Conservation (phyloP, 2,113 vertebrate genomes). For the Loxodonta africana region DNA sequence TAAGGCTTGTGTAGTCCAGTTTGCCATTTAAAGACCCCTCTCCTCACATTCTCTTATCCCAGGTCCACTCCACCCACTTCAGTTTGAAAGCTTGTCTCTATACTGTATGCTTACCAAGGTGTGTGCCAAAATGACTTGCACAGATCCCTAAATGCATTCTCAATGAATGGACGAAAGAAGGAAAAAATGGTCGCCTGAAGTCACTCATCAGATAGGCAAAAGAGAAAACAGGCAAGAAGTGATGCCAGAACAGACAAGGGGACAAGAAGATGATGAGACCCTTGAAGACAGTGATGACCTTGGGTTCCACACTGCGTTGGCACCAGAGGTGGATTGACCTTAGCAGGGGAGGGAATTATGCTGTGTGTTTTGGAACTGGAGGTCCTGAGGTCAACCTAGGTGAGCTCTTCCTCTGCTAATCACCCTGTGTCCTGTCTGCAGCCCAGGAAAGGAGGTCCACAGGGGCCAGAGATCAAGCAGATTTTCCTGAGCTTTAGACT, state of each 20-base stretch:
- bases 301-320: too few relatives aligned
- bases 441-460: background rate
- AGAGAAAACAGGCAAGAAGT: background rate
- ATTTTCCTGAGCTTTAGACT: background rate
- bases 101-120: background rate
- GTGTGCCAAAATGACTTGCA: background rate
- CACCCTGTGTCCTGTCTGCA: background rate
- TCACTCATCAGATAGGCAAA: background rate
- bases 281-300: background rate
- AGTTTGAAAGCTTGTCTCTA: background rate
- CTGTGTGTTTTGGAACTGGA: background rate
- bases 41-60: background rate
- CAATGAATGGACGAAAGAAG: background rate
- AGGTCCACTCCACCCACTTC: background rate
- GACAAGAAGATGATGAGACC: background rate
- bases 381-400: background rate
- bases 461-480: background rate
- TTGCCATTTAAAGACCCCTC: fast-evolving
- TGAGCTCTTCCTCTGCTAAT: background rate
- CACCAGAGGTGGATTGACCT: too few relatives aligned
- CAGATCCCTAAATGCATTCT: background rate
- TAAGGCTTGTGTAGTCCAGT: background rate
- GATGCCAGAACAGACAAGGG: background rate
- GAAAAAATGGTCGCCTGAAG: background rate
- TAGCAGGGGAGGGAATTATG: background rate